Conservation (phyloP, 2,888 invertebrate genomes). For the Esperia sulphurella region DNA sequence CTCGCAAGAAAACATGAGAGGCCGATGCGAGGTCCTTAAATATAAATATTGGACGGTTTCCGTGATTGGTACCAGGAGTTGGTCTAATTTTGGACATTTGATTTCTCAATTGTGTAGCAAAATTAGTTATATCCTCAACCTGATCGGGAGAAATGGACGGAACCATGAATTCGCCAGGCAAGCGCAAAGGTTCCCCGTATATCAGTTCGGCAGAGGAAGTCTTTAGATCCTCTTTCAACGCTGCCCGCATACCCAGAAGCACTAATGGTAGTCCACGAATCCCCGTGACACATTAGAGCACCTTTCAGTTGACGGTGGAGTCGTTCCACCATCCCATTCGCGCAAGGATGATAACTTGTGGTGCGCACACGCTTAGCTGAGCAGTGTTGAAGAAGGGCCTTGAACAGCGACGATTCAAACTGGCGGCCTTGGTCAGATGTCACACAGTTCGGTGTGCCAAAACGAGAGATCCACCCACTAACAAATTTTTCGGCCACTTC, state of each 20-base stretch:
- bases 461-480: constrained; percentile 20
- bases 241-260: constrained; percentile 17
- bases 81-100: constrained; percentile 1
- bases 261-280: constrained; percentile 17
- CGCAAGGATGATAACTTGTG: too few species aligned
- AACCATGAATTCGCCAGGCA: constrained; percentile 21
- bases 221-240: constrained; percentile 16
- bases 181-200: constrained; percentile 14
- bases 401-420: constrained; percentile 19
- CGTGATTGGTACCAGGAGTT: constrained; percentile 1
- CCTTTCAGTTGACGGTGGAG: constrained; percentile 22
- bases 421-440: constrained; percentile 22
- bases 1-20: constrained; percentile 12
- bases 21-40: constrained; percentile 5
- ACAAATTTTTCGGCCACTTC: constrained; percentile 15
- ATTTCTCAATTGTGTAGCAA: constrained; percentile 2
- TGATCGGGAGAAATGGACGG: neutral
- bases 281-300: constrained; percentile 15
- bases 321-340: constrained; percentile 16
- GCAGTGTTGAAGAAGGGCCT: constrained; percentile 2
- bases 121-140: neutral
- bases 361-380: constrained; percentile 6
- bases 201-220: constrained; percentile 13
- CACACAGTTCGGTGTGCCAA: constrained; percentile 13
- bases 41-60: neutral